Conservation (phyloP, 2,888 invertebrate species). For the Brassicogethes aeneus region DNA sequence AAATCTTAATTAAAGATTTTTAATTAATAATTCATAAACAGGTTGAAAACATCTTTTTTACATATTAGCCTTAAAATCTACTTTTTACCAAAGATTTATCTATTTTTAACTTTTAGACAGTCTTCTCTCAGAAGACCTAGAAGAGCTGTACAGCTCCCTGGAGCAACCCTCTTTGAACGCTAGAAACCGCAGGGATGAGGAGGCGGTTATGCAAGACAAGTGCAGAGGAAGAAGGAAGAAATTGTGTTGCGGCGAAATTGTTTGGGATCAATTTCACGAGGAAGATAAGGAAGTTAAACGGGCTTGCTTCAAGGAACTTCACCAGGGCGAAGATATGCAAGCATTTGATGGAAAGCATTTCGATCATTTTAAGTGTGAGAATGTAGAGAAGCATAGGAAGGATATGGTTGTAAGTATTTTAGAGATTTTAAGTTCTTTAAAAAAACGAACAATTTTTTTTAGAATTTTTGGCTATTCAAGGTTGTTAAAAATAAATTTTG, state of each 20-base stretch:
- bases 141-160: constrained; percentile 20
- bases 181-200: constrained; percentile 29
- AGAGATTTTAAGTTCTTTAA: neutral
- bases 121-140: constrained; percentile 28
- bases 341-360: constrained; percentile 12
- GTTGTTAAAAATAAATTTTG: neutral
- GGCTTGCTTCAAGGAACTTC: constrained; percentile 27
- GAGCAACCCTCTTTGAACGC: constrained; percentile 6
- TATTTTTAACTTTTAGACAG: too few species aligned
- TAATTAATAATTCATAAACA: too few species aligned
- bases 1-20: too few species aligned
- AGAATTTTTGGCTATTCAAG: neutral
- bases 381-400: constrained; percentile 29
- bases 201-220: constrained; percentile 25
- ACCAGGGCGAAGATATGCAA: constrained; percentile 10
- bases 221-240: constrained; percentile 24
- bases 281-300: constrained; percentile 26
- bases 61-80: too few species aligned
- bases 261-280: constrained; percentile 25
- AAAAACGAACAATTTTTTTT: too few species aligned
- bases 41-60: too few species aligned
- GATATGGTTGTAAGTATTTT: constrained; percentile 32
- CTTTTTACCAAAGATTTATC: too few species aligned
- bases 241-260: constrained; percentile 32
- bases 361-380: constrained; percentile 37